A percentile compares a stretch with the other conserved stretches of the same genome.
phyloP scores from a whole-genome alignment of 1,140 invertebrate species.

The Sycobia sp. region DNA sequence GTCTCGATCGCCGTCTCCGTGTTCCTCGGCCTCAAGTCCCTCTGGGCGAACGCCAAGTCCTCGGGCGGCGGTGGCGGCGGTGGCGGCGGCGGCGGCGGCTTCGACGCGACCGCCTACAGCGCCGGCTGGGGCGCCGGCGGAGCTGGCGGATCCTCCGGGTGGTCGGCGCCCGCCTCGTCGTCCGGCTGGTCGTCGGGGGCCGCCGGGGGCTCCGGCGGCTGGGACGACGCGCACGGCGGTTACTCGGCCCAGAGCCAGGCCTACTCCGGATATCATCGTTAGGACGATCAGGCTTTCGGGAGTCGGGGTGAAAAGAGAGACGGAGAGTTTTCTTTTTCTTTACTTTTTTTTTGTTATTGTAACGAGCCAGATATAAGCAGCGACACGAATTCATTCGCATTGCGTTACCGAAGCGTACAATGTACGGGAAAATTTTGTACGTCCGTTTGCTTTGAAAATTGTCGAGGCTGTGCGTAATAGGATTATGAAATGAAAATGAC shows the following conservation, averaged over 20 bases:
- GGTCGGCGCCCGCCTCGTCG: conserved; percentile 52
- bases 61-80: neutral
- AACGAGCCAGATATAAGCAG: no score
- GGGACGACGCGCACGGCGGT: conserved; percentile 36
- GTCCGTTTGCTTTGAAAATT: no score
- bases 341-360: conserved; percentile 1
- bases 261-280: conserved; percentile 37
- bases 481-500: no score
- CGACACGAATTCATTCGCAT: no score
- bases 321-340: neutral
- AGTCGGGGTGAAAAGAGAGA: no score
- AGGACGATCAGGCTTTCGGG: neutral
- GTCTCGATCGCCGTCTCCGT: conserved; percentile 68
- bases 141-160: conserved; percentile 33
- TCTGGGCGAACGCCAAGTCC: neutral
- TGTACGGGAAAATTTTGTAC: no score
- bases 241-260: conserved; percentile 37
- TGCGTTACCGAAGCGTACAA: no score
- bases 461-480: no score
- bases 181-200: conserved; percentile 52
- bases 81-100: neutral
- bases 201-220: conserved; percentile 36
- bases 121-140: neutral
- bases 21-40: conserved; percentile 58
- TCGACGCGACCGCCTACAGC: neutral